phyloP scores from a whole-genome alignment of 2,888 invertebrate genomes.

The Venusia cambrica region DNA sequence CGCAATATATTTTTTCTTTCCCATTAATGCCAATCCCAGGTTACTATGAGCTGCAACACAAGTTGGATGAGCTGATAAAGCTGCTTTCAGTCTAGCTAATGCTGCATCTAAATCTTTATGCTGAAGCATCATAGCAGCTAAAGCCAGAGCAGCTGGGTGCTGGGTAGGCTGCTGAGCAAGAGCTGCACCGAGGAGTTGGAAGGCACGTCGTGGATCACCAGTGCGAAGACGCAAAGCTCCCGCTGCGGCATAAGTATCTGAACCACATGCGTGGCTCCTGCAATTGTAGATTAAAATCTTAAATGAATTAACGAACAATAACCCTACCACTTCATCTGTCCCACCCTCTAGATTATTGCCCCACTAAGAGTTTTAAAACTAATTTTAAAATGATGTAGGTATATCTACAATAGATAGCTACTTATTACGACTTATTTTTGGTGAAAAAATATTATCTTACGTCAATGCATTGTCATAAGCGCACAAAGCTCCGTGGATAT shows the following conservation, averaged over 20 bases:
- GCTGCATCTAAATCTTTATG: slow-evolving; percentile 72
- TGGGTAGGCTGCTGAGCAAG: slow-evolving; percentile 69
- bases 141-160: slow-evolving; percentile 70
- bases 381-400: too few species aligned
- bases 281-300: too few species aligned
- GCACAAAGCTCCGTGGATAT: slow-evolving; percentile 85
- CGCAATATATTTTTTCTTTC: slow-evolving; percentile 69
- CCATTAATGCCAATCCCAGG: slow-evolving; percentile 63
- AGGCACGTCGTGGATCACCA: slow-evolving; percentile 70
- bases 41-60: slow-evolving; percentile 71
- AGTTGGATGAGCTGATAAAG: slow-evolving; percentile 60
- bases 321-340: too few species aligned
- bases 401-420: too few species aligned
- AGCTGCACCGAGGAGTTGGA: slow-evolving; percentile 79
- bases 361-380: too few species aligned
- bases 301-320: too few species aligned
- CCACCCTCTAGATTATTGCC: too few species aligned
- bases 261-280: slow-evolving; percentile 63
- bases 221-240: slow-evolving; percentile 73
- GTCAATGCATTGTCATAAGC: slow-evolving; percentile 86
- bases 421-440: too few species aligned
- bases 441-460: too few species aligned
- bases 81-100: slow-evolving; percentile 71
- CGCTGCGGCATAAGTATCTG: slow-evolving; percentile 76
- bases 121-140: slow-evolving; percentile 79